A percentile compares a stretch with the other conserved stretches of the same genome.
Evolutionary conservation across 1,140 invertebrate species (phyloP).

Genomic region (Vanessa atalanta): DNA sequence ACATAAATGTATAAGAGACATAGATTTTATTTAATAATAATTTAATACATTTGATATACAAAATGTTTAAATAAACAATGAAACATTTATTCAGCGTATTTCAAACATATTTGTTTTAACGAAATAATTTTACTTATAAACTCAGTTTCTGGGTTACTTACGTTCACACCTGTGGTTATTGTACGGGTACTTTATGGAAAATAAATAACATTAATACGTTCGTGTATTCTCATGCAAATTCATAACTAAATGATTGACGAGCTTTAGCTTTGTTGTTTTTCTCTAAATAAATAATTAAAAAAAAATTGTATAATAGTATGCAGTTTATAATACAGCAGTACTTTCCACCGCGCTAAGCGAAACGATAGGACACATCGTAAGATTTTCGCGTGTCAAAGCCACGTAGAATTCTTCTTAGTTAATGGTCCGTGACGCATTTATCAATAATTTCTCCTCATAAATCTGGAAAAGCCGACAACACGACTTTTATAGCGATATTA

Average conservation of each 20-base stretch:
- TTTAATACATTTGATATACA: too few species aligned
- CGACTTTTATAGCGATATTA: conserved; percentile 11
- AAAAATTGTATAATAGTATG: too few species aligned
- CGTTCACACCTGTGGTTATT: conserved; percentile 3
- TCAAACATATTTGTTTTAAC: background rate
- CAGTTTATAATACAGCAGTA: too few species aligned
- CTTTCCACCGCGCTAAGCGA: background rate
- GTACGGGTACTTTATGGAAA: background rate
- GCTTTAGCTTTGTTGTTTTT: too few species aligned
- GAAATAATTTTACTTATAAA: background rate
- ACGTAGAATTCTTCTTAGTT: conserved; percentile 7
- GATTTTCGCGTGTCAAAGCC: conserved; percentile 5
- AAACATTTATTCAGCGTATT: background rate
- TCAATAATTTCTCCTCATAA: conserved; percentile 20
- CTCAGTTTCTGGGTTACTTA: background rate
- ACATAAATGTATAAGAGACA: too few species aligned
- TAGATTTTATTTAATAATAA: too few species aligned
- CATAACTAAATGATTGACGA: background rate
- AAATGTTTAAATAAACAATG: background rate
- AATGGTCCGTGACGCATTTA: conserved; percentile 8
- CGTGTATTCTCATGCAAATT: background rate
- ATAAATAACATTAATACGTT: background rate
- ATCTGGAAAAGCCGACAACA: background rate
- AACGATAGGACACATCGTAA: background rate
- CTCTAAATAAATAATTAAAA: too few species aligned